These are phyloP conservation scores for Oncorhynchus kisutch DNA, from an alignment of 2,113 vertebrate species.

Conservation along the genomic window DNA sequence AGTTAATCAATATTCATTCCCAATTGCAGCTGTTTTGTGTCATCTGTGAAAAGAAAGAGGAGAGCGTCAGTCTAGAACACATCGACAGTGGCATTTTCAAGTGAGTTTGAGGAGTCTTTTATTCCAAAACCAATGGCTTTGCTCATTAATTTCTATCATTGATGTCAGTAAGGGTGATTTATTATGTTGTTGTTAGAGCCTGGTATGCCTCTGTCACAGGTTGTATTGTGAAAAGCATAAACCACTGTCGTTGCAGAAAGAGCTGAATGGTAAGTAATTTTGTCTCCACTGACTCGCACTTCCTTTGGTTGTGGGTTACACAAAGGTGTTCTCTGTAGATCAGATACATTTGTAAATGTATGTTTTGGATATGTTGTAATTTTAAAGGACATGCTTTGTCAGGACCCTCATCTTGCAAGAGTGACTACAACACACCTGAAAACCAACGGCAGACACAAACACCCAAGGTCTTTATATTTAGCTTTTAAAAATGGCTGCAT, in stretches of 20 bases:
- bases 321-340: neutral
- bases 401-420: neutral
- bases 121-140: no score
- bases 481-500: neutral
- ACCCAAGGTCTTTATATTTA: neutral
- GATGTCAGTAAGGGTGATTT: neutral
- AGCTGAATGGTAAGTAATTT: slow-evolving; percentile 28
- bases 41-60: slow-evolving; percentile 26
- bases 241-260: neutral
- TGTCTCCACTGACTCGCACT: neutral
- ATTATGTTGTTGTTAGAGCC: neutral
- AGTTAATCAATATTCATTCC: neutral
- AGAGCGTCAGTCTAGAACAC: slow-evolving; percentile 19
- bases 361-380: neutral
- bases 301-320: no score
- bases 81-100: neutral
- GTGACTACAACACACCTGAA: slow-evolving; percentile 5
- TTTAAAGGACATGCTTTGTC: neutral
- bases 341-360: neutral
- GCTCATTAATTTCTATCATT: neutral
- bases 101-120: slow-evolving; percentile 38
- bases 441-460: neutral
- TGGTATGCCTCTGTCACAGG: slow-evolving; percentile 33
- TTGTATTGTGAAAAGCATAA: slow-evolving; percentile 43
- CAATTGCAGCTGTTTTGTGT: slow-evolving; percentile 24